Conservation (phyloP, 2,113 vertebrate species). For the Bombycilla garrulus region DNA sequence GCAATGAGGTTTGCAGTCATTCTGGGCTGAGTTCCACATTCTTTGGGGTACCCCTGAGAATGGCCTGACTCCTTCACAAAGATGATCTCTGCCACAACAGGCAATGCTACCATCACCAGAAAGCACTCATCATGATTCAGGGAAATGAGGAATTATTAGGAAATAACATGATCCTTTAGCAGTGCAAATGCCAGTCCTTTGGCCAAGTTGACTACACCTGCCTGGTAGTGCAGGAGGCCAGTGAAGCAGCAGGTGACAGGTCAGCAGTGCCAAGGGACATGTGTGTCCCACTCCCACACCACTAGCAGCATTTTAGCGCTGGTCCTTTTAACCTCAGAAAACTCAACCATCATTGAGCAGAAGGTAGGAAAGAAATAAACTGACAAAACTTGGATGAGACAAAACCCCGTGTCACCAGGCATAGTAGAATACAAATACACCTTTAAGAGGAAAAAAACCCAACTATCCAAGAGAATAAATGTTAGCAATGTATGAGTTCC, state of each 20-base stretch:
- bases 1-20: not conserved
- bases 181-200: not conserved
- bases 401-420: not conserved
- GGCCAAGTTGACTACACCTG: not conserved
- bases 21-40: not conserved
- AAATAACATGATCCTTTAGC: not conserved
- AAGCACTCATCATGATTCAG: not conserved
- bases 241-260: not conserved
- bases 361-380: not conserved
- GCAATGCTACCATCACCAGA: not conserved
- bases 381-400: not conserved
- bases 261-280: fast-evolving
- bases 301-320: not conserved
- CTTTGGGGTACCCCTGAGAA: not conserved
- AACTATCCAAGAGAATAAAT: not conserved
- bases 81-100: not conserved
- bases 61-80: not conserved
- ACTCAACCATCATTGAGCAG: not conserved
- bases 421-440: not conserved
- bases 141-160: not conserved
- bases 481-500: not conserved
- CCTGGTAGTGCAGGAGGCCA: not conserved
- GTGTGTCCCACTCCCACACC: not conserved
- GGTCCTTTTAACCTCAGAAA: not conserved
- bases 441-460: not conserved